Evolutionary conservation across 2,113 vertebrate genomes (phyloP), one percentile per base, ranked within the genome.

Genomic region (Cygnus atratus): DNA sequence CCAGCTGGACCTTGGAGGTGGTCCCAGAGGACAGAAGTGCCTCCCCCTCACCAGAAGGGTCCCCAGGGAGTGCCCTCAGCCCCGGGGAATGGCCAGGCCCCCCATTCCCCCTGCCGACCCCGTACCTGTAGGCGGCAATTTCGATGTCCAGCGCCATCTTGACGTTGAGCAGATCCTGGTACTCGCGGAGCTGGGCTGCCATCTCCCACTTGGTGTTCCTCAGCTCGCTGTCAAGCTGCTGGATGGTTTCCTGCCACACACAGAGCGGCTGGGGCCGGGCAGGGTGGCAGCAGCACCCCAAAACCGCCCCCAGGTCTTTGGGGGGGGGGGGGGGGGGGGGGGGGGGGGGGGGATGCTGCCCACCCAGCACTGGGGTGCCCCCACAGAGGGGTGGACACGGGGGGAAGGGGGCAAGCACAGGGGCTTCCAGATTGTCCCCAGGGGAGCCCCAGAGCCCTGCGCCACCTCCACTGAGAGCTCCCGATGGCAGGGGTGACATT

Each of bases 61-160:
- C 21, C 28, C 50, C 3, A 2, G 72, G 33, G 57, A 72, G n/a
- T 2, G 9, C 15, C 46, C n/a, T 9, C 35, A 52, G 35, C 12
- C 3, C 58, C 14, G 15, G 43, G 52, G 50, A 1, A 20, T 44
- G 33, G 8, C 43, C 18, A 20, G 52, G 12, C 6, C 15, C 37
- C 3, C 61, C 13, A 8, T 33, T 43, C 65, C 24, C 52, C 35
- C 52, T 43, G 18, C 35, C 22, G 16, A 3, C 22, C 39, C n/a
- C 3, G 10, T 92, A 99, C 99, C 99, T 99, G 65, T 99, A 99
- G 50, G 99, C 99, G 39, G 99, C 98, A 4, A 99, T 99, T 93
- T 99, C 99, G 3, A 99, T 99, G 94, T 99, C 99, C 79, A 99
- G 97, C 55, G 99, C 99, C 99, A 99, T 99, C 97, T 99, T 99